Conservation (phyloP, 2,888 invertebrate genomes). For the Aspidapion aeneum region DNA sequence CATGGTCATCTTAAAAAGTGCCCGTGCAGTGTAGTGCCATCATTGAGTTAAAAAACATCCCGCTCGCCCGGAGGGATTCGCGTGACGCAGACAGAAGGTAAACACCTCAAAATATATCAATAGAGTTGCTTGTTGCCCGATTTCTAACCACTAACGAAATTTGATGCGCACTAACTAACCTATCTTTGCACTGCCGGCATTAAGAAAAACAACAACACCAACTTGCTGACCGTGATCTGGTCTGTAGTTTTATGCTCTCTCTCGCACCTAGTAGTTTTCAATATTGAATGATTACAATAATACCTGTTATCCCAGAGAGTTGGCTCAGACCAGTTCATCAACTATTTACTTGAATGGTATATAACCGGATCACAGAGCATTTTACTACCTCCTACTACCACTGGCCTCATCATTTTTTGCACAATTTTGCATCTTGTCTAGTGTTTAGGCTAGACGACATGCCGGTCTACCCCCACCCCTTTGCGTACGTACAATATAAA, state of each 20-base stretch:
- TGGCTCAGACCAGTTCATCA: slow-evolving; percentile 49
- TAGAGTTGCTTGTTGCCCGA: too few species aligned
- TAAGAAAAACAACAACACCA: neutral
- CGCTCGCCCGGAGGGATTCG: slow-evolving; percentile 33
- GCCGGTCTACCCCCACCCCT: neutral
- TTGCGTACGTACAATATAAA: too few species aligned
- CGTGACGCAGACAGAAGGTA: slow-evolving; percentile 28
- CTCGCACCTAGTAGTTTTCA: slow-evolving; percentile 43
- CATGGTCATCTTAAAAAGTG: slow-evolving; percentile 42
- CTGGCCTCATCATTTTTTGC: neutral
- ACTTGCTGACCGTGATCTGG: neutral
- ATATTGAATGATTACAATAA: slow-evolving; percentile 48
- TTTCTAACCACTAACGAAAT: too few species aligned
- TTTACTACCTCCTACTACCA: neutral
- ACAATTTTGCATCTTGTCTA: neutral
- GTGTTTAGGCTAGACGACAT: neutral
- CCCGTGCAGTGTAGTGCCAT: slow-evolving; percentile 43
- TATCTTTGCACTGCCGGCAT: neutral
- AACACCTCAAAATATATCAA: too few species aligned
- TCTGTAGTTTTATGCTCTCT: neutral
- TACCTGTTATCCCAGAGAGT: slow-evolving; percentile 48
- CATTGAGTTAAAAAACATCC: slow-evolving; percentile 33
- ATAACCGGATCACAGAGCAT: neutral
- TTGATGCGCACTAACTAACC: neutral
- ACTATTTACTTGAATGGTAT: slow-evolving; percentile 45